These are phyloP conservation scores for Callosobruchus maculatus DNA, from an alignment of 2,888 invertebrate genomes.

Conservation along the genomic window DNA sequence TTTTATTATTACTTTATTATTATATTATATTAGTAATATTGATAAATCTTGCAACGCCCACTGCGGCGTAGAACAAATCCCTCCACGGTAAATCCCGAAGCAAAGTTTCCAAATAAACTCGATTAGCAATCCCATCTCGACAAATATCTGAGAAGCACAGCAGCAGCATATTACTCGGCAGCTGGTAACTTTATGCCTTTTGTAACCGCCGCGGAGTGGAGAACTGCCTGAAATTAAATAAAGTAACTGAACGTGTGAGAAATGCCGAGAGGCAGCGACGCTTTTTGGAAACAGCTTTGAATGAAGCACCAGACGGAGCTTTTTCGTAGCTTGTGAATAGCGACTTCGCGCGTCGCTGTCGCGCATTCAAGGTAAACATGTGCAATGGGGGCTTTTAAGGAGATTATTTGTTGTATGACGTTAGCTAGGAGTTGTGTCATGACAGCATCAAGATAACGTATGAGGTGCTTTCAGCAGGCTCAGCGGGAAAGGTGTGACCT, in stretches of 20 bases:
- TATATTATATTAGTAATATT: too few relatives aligned
- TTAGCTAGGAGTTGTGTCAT: background rate
- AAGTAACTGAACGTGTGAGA: background rate
- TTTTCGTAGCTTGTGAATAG: background rate
- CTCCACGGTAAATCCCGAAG: too few relatives aligned
- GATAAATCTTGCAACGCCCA: too few relatives aligned
- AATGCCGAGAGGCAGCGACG: background rate
- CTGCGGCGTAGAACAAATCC: too few relatives aligned
- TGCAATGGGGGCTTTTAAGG: background rate
- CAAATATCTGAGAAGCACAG: background rate
- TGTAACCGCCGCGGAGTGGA: background rate
- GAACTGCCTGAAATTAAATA: background rate
- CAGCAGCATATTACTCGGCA: background rate
- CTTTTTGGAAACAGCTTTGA: background rate
- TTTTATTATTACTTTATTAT: too few relatives aligned
- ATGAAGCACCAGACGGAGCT: background rate
- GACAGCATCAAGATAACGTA: background rate
- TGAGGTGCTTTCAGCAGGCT: background rate
- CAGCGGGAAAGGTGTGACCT: background rate
- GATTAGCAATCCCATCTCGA: background rate
- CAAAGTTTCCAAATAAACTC: background rate
- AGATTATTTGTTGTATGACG: background rate
- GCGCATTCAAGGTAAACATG: background rate
- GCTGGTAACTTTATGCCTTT: background rate
- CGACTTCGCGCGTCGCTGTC: background rate